phyloP scores from a whole-genome alignment of 2,113 vertebrate species.

The Python bivittatus region DNA sequence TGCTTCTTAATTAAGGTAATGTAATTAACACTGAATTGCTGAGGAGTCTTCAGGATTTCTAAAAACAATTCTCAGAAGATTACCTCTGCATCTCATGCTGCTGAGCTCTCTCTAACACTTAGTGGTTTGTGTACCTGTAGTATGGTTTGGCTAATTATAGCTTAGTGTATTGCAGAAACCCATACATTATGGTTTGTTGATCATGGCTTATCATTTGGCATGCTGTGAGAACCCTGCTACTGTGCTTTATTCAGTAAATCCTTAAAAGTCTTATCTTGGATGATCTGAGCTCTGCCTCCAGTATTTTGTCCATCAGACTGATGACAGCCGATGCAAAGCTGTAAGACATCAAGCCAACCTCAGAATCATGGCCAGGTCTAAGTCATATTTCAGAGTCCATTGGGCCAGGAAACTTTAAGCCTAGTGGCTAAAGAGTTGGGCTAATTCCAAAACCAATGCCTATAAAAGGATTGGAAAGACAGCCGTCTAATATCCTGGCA shows the following conservation, averaged over 20 bases:
- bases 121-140: background rate
- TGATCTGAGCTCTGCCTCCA: background rate
- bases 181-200: background rate
- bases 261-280: background rate
- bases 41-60: background rate
- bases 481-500: background rate
- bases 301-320: background rate
- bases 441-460: background rate
- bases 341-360: background rate
- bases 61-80: background rate
- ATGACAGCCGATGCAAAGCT: background rate
- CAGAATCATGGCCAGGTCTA: background rate
- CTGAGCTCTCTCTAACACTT: background rate
- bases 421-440: background rate
- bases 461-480: background rate
- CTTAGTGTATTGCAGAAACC: background rate
- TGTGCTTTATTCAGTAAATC: background rate
- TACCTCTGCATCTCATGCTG: background rate
- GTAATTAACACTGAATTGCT: background rate
- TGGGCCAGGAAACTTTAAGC: background rate
- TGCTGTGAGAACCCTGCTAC: background rate
- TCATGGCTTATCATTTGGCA: background rate
- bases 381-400: background rate
- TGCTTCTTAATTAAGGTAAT: background rate
- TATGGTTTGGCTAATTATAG: background rate